A percentile compares a stretch with the other conserved stretches of the same genome.
Evolutionary conservation across 2,797 vertebrate species (phyloP).

Genomic region (Melopsittacus undulatus): DNA sequence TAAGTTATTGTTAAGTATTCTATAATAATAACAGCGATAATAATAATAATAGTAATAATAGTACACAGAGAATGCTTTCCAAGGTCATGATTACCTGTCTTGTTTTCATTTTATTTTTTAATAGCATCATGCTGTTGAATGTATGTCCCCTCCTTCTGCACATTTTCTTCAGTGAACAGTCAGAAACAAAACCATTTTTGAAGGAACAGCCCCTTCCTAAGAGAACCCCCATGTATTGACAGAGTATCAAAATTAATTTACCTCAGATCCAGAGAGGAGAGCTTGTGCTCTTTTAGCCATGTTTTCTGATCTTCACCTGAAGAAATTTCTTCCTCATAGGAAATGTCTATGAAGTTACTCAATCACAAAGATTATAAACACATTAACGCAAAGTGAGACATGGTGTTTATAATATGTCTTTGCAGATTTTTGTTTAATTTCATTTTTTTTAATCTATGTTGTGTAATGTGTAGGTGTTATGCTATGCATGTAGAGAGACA

Average conservation of each 20-base stretch:
- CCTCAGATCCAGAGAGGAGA: background rate
- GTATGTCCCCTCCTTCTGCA: background rate
- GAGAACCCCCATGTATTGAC: background rate
- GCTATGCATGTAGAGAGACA: background rate
- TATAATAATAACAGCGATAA: background rate
- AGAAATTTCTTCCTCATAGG: background rate
- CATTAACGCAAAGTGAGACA: background rate
- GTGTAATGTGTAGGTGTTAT: background rate
- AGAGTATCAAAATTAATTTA: background rate
- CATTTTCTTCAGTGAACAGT: background rate
- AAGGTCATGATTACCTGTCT: background rate
- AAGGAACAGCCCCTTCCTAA: background rate
- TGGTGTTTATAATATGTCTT: background rate
- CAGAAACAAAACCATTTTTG: background rate
- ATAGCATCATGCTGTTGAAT: background rate
- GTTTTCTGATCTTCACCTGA: background rate
- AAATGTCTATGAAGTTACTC: background rate
- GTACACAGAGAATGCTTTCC: background rate
- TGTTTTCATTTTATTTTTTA: background rate
- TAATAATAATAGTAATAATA: background rate
- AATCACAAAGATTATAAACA: background rate
- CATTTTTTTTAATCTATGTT: background rate
- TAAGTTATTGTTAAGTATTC: background rate
- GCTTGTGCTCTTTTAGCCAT: background rate
- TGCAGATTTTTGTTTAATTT: background rate